A percentile compares a stretch with the other conserved stretches of the same genome.
Conservation (phyloP, 1,140 invertebrate species). For the Octopus sinensis region DNA sequence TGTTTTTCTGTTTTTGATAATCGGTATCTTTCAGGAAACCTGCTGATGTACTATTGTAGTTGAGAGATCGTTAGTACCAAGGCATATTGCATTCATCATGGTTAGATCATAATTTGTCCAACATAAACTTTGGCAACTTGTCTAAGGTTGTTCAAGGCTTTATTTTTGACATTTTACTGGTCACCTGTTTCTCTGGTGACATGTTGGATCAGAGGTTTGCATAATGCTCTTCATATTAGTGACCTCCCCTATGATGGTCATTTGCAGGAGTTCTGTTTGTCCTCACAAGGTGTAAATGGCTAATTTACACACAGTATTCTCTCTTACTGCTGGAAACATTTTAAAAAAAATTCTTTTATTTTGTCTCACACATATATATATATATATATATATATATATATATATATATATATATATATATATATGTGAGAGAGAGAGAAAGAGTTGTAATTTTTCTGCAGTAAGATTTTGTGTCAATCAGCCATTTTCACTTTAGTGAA, state of each 20-base stretch:
- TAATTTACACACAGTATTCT: conserved; percentile 2
- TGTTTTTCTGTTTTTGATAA: no score
- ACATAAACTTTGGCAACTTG: no score
- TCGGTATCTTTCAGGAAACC: no score
- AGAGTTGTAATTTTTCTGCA: conserved; percentile 13
- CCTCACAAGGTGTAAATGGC: not conserved
- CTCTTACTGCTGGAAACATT: not conserved
- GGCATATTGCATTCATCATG: no score
- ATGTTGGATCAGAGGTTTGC: conserved; percentile 31
- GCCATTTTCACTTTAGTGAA: not conserved
- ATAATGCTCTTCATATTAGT: conserved; percentile 11
- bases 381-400: no score
- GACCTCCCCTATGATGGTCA: not conserved
- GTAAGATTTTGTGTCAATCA: no score
- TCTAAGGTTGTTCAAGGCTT: not conserved
- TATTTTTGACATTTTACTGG: not conserved
- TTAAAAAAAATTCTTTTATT: conserved; percentile 6
- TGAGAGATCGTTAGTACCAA: no score
- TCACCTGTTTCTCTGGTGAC: conserved; percentile 21
- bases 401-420: no score
- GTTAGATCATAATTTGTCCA: no score
- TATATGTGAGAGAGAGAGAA: no score
- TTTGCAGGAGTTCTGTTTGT: conserved; percentile 4
- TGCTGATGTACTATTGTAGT: no score
- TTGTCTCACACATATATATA: not conserved